Evolutionary conservation across 1,140 invertebrate genomes (phyloP).

Genomic region (Drosophila truncata): DNA sequence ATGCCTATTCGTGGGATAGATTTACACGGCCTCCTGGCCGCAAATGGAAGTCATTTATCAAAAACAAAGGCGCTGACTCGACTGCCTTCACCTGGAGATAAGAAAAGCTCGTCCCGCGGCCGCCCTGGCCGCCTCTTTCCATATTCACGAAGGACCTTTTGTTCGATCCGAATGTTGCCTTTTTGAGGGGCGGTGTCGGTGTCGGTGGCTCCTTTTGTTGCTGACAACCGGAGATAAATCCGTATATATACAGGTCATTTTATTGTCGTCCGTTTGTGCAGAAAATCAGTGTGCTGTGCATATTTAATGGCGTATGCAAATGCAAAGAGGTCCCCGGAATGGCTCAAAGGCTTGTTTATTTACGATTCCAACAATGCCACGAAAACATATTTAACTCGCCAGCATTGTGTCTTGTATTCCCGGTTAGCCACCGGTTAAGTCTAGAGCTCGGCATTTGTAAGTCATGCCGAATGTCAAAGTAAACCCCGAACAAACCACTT

Average conservation of each 20-base stretch:
- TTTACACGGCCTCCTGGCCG: slow-evolving; percentile 57
- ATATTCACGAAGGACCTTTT: slow-evolving; percentile 25
- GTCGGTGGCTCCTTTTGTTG: slow-evolving; percentile 39
- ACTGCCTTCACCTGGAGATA: slow-evolving; percentile 63
- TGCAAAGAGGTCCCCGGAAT: slow-evolving; percentile 46
- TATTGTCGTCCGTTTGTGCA: slow-evolving; percentile 56
- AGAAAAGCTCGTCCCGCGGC: slow-evolving; percentile 21
- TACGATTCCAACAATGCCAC: slow-evolving; percentile 56
- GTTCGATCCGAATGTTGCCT: slow-evolving; percentile 54
- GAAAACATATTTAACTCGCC: slow-evolving; percentile 55
- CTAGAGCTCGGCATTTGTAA: slow-evolving; percentile 31
- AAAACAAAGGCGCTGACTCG: slow-evolving; percentile 71
- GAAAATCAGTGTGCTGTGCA: slow-evolving; percentile 70
- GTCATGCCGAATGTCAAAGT: slow-evolving; percentile 32
- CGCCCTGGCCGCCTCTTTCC: neutral
- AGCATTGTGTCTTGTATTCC: slow-evolving; percentile 41
- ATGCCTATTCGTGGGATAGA: slow-evolving; percentile 60
- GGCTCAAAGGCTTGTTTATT: slow-evolving; percentile 74
- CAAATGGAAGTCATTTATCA: slow-evolving; percentile 73
- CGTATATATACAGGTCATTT: slow-evolving; percentile 68
- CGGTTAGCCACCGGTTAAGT: slow-evolving; percentile 23
- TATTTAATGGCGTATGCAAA: slow-evolving; percentile 81
- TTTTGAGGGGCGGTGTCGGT: slow-evolving; percentile 35
- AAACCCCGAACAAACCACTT: slow-evolving; percentile 35
- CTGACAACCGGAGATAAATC: slow-evolving; percentile 61